Percentiles rank a stretch among this genome's conserved stretches.
These are phyloP conservation scores for Nemurella pictetii DNA, from an alignment of 2,888 invertebrate species.

Conservation along the genomic window DNA sequence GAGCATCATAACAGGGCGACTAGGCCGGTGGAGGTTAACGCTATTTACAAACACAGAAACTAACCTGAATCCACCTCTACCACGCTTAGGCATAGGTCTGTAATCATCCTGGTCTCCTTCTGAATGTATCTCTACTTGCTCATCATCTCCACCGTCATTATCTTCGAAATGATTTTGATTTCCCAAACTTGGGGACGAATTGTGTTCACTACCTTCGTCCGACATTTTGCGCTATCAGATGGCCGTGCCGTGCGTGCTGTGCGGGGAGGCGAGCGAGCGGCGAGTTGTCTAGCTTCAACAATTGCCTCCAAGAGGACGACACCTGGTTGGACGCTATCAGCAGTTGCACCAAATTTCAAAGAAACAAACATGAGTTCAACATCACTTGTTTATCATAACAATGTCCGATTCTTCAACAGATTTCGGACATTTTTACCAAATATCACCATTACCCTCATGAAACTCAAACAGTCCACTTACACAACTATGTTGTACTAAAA, in stretches of 20 bases:
- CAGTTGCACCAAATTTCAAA: neutral
- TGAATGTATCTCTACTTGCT: conserved; percentile 19
- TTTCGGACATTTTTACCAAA: too few species aligned
- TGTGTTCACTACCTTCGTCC: conserved; percentile 34
- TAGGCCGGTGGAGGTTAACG: neutral
- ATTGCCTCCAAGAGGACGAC: neutral
- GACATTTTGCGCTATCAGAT: conserved; percentile 37
- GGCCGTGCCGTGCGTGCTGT: neutral
- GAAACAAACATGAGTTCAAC: neutral
- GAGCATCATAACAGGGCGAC: neutral
- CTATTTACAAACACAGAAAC: neutral
- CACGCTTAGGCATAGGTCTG: conserved; percentile 46
- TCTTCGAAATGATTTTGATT: conserved; percentile 27
- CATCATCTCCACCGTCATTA: conserved; percentile 37
- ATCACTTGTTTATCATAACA: too few species aligned
- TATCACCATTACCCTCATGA: too few species aligned
- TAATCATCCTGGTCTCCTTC: conserved; percentile 45
- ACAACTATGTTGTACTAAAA: too few species aligned
- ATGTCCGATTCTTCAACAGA: too few species aligned
- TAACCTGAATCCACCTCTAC: conserved; percentile 57
- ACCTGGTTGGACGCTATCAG: too few species aligned
- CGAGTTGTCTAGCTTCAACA: neutral
- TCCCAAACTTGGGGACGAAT: conserved; percentile 30
- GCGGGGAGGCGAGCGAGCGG: too few species aligned
- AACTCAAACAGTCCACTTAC: too few species aligned